Percentiles rank a stretch among this genome's conserved stretches.
These are phyloP conservation scores for Lithobius niger DNA, from an alignment of 1,140 invertebrate species.

Conservation along the genomic window DNA sequence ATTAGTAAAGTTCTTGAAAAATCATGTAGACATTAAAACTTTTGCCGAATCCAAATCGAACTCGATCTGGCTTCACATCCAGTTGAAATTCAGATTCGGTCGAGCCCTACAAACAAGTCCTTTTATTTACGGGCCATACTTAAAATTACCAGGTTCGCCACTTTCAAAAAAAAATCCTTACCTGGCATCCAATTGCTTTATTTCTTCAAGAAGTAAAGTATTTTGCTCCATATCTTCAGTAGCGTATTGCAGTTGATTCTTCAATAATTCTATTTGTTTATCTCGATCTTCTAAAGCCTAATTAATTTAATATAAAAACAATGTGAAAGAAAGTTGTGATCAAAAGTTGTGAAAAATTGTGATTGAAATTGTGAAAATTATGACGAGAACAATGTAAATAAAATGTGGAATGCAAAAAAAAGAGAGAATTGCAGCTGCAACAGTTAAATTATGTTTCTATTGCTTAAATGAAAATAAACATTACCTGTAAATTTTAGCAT, in stretches of 20 bases:
- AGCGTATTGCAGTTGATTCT: constrained; percentile 51
- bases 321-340: too few species aligned
- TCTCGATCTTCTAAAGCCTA: constrained; percentile 40
- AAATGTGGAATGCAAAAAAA: too few species aligned
- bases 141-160: neutral
- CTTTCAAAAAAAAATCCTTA: neutral
- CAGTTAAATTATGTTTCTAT: too few species aligned
- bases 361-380: too few species aligned
- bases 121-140: neutral
- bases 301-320: too few species aligned
- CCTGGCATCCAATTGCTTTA: constrained; percentile 25
- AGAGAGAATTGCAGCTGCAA: too few species aligned
- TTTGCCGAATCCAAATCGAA: neutral
- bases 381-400: too few species aligned
- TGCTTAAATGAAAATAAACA: too few species aligned
- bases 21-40: neutral
- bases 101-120: neutral
- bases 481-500: too few species aligned
- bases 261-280: constrained; percentile 47
- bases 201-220: constrained; percentile 41
- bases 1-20: neutral
- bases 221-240: constrained; percentile 49
- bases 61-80: neutral
- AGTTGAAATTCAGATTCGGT: neutral
- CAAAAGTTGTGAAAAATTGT: too few species aligned